Base-by-base conservation (phyloP, 2,113 vertebrate species). In the Nerophis ophidion region DNA sequence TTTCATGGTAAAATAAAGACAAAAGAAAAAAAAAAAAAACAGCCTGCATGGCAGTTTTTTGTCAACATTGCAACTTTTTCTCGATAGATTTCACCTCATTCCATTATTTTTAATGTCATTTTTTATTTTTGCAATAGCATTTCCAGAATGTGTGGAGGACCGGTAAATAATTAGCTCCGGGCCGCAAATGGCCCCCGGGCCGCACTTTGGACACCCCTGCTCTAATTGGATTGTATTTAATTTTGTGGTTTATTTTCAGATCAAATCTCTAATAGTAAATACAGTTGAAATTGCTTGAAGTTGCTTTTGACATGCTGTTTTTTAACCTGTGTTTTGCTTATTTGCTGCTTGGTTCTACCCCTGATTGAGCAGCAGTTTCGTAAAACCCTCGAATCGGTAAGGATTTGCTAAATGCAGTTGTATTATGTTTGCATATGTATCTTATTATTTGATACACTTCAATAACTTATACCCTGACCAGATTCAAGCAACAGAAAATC, bases 311-410 rank as follows among this genome's bases (percentile, higher is more conserved):
- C 57, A 59, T 65, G 53, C 48, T 71, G 54, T 74, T 76, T 74
- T 68, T 72, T 89, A 85, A 90, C 70, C n/a, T 68, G 60, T 84
- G 80, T 70, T 89, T 88, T 90, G 82, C 83, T 79, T 85, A 69
- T 70, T 65, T 86, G 76, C 68, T 45, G 58, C 61, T 77, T 73
- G 75, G 59, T 80, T 84, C 84, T 74, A 47, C 78, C 58, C 84
- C 76, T 84, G 81, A 86, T 83, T 84, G 85, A 90, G 82, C 85
- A 90, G 89, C 85, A 91, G 89, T 86, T 87, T 87, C 76, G 62
- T 88, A 79, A 90, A 89, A 89, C 42, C 80, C 48, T 71, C 80
- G 36, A 81, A 69, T 66, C 77, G 88, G 87, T 90, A 89, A 90
- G 89, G 83, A 68, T 69, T 52, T 50, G 62, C 74, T 71, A 63